Percentiles rank a stretch among this genome's conserved stretches.
phyloP scores from a whole-genome alignment of 2,797 vertebrate species.

The Toxotes lorentzi region DNA sequence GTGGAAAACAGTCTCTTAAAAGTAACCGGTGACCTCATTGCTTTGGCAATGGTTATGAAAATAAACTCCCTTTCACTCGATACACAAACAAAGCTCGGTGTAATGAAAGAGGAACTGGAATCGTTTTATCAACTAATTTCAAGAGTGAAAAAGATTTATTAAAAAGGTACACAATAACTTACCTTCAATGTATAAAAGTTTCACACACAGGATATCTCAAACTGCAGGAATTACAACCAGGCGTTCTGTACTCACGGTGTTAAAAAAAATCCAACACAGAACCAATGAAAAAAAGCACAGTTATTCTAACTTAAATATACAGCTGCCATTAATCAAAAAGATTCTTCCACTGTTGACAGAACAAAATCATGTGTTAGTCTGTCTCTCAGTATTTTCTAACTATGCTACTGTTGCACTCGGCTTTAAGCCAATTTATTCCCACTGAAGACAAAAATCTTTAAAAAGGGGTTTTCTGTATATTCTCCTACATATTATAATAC shows the following conservation, averaged over 20 bases:
- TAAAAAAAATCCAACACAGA: not conserved
- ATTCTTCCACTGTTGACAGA: not conserved
- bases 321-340: not conserved
- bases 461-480: not conserved
- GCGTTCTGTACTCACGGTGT: not conserved
- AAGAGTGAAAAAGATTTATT: slow-evolving; percentile 53
- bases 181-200: slow-evolving; percentile 29
- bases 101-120: slow-evolving; percentile 23
- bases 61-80: slow-evolving; percentile 44
- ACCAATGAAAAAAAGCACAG: slow-evolving; percentile 10
- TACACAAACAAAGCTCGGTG: slow-evolving; percentile 29
- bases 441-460: not conserved
- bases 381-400: not conserved
- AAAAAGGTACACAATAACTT: slow-evolving; percentile 41
- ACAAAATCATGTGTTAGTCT: not conserved
- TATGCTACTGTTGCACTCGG: not conserved
- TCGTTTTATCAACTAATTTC: slow-evolving; percentile 14
- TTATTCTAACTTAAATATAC: not conserved
- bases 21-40: slow-evolving; percentile 58
- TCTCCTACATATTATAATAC: not conserved
- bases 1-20: slow-evolving; percentile 35
- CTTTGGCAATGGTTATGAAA: slow-evolving; percentile 58
- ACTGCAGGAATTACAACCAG: slow-evolving; percentile 27
- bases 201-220: slow-evolving; percentile 8
- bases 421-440: no score